phyloP scores from a whole-genome alignment of 2,797 vertebrate genomes.

The Poeciliopsis presidionis region DNA sequence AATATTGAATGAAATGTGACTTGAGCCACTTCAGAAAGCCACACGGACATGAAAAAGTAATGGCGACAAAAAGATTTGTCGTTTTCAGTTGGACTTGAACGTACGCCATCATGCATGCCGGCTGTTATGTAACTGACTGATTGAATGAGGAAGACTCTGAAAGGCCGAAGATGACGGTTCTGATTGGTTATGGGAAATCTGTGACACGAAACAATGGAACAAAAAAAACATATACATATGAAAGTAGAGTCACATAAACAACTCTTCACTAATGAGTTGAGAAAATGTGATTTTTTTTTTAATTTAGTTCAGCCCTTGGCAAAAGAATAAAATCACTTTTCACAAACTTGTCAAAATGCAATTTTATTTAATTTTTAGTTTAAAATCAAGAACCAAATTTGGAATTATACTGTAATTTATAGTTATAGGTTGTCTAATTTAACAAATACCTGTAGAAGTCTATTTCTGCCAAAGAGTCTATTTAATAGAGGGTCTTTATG shows the following conservation, averaged over 20 bases:
- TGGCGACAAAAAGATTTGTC: slow-evolving; percentile 71
- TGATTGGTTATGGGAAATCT: neutral
- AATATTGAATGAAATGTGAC: slow-evolving; percentile 71
- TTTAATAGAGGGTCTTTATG: neutral
- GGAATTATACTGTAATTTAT: neutral
- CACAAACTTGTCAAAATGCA: neutral
- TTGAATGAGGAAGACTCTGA: neutral
- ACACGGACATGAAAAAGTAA: slow-evolving; percentile 73
- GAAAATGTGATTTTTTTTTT: neutral
- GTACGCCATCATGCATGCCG: neutral
- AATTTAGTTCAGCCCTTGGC: no score
- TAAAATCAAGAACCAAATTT: neutral
- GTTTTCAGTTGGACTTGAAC: slow-evolving; percentile 39
- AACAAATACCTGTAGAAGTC: neutral
- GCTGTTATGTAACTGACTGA: slow-evolving; percentile 29
- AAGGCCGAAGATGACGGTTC: neutral
- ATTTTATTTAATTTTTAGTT: neutral
- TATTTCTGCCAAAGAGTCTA: neutral
- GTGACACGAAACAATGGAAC: neutral
- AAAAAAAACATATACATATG: neutral
- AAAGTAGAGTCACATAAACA: neutral
- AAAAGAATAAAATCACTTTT: neutral
- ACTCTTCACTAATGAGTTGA: neutral
- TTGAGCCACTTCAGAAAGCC: slow-evolving; percentile 46
- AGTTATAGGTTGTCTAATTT: neutral